Percentiles rank a stretch among this genome's conserved stretches.
Evolutionary conservation across 2,888 invertebrate genomes (phyloP).

Genomic region (Aphodius granarius): DNA sequence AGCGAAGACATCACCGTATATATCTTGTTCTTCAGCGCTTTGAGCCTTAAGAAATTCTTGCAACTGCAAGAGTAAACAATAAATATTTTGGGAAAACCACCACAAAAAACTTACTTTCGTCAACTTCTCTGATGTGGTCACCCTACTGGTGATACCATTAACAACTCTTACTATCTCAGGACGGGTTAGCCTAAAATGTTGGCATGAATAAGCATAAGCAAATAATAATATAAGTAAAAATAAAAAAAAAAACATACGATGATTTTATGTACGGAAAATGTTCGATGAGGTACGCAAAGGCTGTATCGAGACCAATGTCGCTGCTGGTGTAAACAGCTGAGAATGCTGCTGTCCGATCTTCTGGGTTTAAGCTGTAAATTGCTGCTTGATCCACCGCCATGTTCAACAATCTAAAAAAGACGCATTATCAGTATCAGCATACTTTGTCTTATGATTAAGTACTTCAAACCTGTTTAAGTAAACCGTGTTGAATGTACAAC

Average conservation of each 20-base stretch:
- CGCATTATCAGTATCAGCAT: not conserved
- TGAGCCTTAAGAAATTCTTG: not conserved
- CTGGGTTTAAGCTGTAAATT: not conserved
- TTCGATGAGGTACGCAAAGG: constrained; percentile 10
- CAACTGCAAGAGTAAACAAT: not conserved
- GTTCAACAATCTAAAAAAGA: constrained; percentile 8
- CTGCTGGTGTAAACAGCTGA: constrained; percentile 12
- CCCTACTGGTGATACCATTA: constrained; percentile 4
- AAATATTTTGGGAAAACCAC: not conserved
- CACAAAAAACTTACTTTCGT: constrained; percentile 6
- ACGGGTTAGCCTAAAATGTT: not conserved
- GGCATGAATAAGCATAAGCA: too few relatives aligned
- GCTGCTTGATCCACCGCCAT: not conserved
- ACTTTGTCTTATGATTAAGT: not conserved
- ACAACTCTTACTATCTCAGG: not conserved
- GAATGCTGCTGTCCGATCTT: not conserved
- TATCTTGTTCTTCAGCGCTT: not conserved
- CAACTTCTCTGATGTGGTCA: constrained; percentile 2
- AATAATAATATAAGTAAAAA: not conserved
- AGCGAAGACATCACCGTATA: not conserved
- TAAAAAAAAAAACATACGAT: not conserved
- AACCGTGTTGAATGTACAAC: not conserved
- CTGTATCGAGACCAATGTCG: constrained; percentile 7
- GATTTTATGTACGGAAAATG: not conserved
- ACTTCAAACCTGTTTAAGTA: constrained; percentile 15